phyloP scores from a whole-genome alignment of 2,113 vertebrate species.

The Pyxicephalus adspersus region DNA sequence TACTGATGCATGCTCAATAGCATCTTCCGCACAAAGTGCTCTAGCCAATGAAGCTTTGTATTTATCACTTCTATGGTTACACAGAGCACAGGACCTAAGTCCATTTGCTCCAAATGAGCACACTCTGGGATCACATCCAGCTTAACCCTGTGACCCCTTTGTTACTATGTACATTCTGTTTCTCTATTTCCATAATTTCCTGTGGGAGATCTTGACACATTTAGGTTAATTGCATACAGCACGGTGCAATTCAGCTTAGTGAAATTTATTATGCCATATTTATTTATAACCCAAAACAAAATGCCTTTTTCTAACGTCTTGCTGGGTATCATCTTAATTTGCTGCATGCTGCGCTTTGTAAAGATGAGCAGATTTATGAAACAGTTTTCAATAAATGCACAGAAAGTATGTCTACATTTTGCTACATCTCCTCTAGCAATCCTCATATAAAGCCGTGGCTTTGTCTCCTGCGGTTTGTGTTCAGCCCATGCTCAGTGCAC shows the following conservation, averaged over 20 bases:
- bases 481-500: neutral
- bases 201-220: slow-evolving; percentile 21
- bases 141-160: slow-evolving; percentile 36
- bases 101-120: neutral
- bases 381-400: neutral
- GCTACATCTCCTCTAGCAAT: neutral
- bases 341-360: neutral
- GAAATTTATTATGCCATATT: neutral
- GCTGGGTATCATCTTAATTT: neutral
- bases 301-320: neutral
- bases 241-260: neutral
- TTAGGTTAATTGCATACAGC: slow-evolving; percentile 20
- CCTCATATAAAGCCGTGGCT: slow-evolving; percentile 5
- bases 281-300: neutral
- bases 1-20: too few species aligned
- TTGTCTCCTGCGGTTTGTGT: slow-evolving; percentile 31
- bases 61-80: neutral
- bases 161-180: slow-evolving; percentile 15
- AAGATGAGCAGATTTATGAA: neutral
- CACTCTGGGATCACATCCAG: slow-evolving; percentile 4
- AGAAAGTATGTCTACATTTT: neutral
- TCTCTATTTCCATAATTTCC: slow-evolving; percentile 19
- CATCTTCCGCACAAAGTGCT: too few species aligned
- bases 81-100: neutral
- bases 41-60: neutral